Evolutionary conservation across 1,140 invertebrate genomes (phyloP).

Genomic region (Paracyclopina nana): DNA sequence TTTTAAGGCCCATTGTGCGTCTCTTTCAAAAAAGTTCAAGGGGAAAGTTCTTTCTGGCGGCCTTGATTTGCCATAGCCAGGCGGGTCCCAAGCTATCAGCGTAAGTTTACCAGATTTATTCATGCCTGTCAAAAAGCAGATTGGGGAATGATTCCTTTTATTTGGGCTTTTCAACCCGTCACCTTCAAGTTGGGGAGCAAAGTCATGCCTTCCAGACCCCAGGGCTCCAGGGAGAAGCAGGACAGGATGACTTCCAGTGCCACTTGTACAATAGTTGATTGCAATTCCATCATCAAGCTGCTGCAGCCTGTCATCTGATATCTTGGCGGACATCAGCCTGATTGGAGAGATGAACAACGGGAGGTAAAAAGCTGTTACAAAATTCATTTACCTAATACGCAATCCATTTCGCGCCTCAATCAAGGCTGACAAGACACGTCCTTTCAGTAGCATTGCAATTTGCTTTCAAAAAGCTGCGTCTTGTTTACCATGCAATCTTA

Average conservation of each 20-base stretch:
- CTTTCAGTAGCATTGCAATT: too few species aligned
- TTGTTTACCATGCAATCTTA: too few species aligned
- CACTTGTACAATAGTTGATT: slow-evolving; percentile 51
- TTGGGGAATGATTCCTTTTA: slow-evolving; percentile 8
- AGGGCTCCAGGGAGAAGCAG: slow-evolving; percentile 54
- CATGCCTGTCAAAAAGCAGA: slow-evolving; percentile 17
- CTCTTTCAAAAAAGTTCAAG: slow-evolving; percentile 45
- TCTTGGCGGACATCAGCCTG: too few species aligned
- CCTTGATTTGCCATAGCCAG: slow-evolving; percentile 62
- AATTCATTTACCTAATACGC: too few species aligned
- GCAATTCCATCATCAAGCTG: too few species aligned
- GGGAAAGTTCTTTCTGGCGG: slow-evolving; percentile 50
- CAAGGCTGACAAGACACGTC: too few species aligned
- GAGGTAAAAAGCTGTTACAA: too few species aligned
- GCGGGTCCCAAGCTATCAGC: slow-evolving; percentile 64
- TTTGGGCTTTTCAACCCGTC: neutral
- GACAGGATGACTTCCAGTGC: slow-evolving; percentile 42
- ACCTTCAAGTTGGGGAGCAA: neutral
- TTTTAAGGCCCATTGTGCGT: slow-evolving; percentile 44
- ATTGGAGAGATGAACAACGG: too few species aligned
- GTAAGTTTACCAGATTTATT: slow-evolving; percentile 53
- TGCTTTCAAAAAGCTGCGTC: too few species aligned
- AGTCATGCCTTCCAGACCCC: slow-evolving; percentile 24
- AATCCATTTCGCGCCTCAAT: too few species aligned
- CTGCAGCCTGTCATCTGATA: too few species aligned